These are phyloP conservation scores for Venturia canescens DNA, from an alignment of 1,140 invertebrate species.

Conservation along the genomic window DNA sequence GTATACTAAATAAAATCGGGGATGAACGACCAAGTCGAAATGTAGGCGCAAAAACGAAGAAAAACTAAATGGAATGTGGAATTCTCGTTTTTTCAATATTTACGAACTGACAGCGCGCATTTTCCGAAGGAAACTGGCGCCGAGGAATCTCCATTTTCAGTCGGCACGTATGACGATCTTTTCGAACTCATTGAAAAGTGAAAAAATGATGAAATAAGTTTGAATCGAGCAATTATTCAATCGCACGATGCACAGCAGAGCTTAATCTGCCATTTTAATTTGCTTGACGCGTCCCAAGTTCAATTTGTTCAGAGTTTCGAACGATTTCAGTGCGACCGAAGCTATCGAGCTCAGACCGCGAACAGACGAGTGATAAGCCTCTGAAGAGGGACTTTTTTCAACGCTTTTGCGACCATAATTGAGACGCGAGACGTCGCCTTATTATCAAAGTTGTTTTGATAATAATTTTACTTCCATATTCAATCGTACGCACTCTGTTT, in stretches of 20 bases:
- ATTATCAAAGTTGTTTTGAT: conserved; percentile 45
- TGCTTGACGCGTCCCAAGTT: no score
- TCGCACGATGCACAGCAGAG: no score
- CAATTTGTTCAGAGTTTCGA: no score
- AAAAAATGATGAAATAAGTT: no score
- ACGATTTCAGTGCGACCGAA: background rate
- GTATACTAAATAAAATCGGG: background rate
- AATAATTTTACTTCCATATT: background rate
- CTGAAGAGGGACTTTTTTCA: conserved; percentile 22
- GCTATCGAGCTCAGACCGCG: conserved; percentile 50
- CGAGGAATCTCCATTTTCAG: no score
- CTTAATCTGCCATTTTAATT: no score
- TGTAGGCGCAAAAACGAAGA: background rate
- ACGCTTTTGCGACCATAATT: conserved; percentile 25
- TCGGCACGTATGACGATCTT: no score
- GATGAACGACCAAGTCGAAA: background rate
- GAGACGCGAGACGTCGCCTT: background rate
- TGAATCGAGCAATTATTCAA: no score
- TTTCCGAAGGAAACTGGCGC: no score
- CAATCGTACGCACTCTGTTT: background rate
- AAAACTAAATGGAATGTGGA: background rate
- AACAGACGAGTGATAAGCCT: conserved; percentile 49
- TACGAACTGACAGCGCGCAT: background rate
- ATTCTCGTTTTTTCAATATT: background rate
- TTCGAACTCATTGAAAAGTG: no score